Base-by-base conservation (phyloP, 35 echinoderm and acorn worm genomes). In the Apostichopus californicus region DNA sequence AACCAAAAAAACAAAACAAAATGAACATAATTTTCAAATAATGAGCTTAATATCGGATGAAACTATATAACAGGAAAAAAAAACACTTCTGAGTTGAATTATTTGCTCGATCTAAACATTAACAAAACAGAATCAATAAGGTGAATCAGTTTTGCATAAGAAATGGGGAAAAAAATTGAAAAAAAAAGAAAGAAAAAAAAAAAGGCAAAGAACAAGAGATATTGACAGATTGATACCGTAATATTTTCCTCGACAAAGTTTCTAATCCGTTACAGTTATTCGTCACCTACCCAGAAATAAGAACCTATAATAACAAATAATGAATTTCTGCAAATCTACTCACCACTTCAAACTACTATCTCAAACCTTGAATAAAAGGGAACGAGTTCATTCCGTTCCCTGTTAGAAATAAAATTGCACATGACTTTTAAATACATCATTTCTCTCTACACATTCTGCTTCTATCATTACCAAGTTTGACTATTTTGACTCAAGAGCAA, bases 341-440 rank as follows among this genome's bases (percentile, higher is more conserved):
- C n/a, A 5, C 7, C 71, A 75, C 71, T 22, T 75, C 71, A 75
- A 75, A 68, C 64, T 18, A 68, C 15, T n/a, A 61, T 61, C 58
- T 75, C n/a, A 18, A 75, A 75, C 7, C 34, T 75, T n/a, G 71
- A 75, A 75, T 75, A 20, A 5, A 75, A 75, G 71, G 71, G 6
- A 75, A 75, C 20, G 20, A 22, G 21, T 0, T 75, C 17, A 75
- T 14, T 18, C 71, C 71, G n/a, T 75, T 75, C 17, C 20, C 20
- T 22, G 6, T 75, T 75, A 20, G 15, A 75, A 75, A 75, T 18
- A 73, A 75, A 75, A 75, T 75, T 75, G 71, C 71, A 75, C 71
- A 75, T 75, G 71, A 75, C 71, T 75, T 75, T 75, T 20, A 75
- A 75, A 75, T 75, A 75, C 71, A 75, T 75, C 12, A 18, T 75